Evolutionary conservation across 2,797 vertebrate species (phyloP).

Genomic region (Mormyrops boulengeri): DNA sequence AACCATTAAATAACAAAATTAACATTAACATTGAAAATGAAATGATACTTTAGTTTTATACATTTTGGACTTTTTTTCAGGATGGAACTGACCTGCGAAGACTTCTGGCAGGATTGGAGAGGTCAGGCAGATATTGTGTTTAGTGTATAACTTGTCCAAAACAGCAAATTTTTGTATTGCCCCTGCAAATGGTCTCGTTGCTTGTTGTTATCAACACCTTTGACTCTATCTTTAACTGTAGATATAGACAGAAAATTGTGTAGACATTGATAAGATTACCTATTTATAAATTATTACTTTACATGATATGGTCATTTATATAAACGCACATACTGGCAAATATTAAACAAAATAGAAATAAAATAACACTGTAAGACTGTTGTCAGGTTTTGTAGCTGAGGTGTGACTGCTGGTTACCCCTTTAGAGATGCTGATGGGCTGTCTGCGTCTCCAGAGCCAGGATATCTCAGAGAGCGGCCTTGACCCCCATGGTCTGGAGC

Average conservation of each 20-base stretch:
- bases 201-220: neutral
- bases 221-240: neutral
- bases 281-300: neutral
- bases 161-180: neutral
- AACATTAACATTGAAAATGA: neutral
- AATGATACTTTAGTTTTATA: neutral
- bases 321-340: neutral
- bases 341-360: neutral
- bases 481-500: constrained; percentile 24
- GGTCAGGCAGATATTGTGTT: constrained; percentile 42
- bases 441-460: constrained; percentile 18
- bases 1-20: neutral
- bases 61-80: constrained; percentile 43
- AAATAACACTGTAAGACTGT: neutral
- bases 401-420: neutral
- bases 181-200: neutral
- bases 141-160: neutral
- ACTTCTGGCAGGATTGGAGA: constrained; percentile 67
- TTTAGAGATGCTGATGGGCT: constrained; percentile 41
- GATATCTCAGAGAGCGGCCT: constrained; percentile 4
- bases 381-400: neutral
- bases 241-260: neutral
- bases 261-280: neutral
- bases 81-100: constrained; percentile 63
- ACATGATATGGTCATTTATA: neutral